These are phyloP conservation scores for Agriopis leucophaearia DNA, from an alignment of 2,888 invertebrate genomes.

Conservation along the genomic window DNA sequence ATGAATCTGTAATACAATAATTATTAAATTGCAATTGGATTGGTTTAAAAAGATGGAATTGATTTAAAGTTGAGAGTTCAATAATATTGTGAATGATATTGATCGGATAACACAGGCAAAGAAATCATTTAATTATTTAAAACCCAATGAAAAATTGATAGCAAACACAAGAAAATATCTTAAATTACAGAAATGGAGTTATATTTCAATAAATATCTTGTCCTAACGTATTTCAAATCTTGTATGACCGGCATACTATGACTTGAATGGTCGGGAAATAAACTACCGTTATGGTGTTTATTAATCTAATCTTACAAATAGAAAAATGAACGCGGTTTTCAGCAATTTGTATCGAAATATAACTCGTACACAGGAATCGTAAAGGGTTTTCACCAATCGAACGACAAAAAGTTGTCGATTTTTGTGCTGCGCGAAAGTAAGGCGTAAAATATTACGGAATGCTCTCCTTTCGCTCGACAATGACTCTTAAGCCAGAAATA, in stretches of 20 bases:
- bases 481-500: not conserved
- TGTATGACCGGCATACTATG: conserved; percentile 74
- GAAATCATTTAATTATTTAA: conserved; percentile 38
- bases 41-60: conserved; percentile 59
- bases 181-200: conserved; percentile 40
- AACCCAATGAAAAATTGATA: conserved; percentile 75
- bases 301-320: conserved; percentile 63
- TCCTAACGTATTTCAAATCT: conserved; percentile 51
- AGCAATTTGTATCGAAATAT: conserved; percentile 32
- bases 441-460: not conserved
- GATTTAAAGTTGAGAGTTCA: conserved; percentile 53
- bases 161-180: conserved; percentile 14
- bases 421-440: not conserved
- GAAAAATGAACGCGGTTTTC: conserved; percentile 52
- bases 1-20: conserved; percentile 65
- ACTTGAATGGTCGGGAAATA: conserved; percentile 52
- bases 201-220: conserved; percentile 45
- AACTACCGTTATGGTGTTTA: conserved; percentile 49
- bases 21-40: conserved; percentile 73
- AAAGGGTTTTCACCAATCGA: not conserved
- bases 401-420: not conserved
- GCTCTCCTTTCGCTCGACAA: not conserved
- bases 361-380: conserved; percentile 7
- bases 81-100: conserved; percentile 41
- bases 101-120: conserved; percentile 33